Evolutionary conservation across 2,797 vertebrate species (phyloP), one percentile per base, ranked within the genome.

Genomic region (Netta rufina): DNA sequence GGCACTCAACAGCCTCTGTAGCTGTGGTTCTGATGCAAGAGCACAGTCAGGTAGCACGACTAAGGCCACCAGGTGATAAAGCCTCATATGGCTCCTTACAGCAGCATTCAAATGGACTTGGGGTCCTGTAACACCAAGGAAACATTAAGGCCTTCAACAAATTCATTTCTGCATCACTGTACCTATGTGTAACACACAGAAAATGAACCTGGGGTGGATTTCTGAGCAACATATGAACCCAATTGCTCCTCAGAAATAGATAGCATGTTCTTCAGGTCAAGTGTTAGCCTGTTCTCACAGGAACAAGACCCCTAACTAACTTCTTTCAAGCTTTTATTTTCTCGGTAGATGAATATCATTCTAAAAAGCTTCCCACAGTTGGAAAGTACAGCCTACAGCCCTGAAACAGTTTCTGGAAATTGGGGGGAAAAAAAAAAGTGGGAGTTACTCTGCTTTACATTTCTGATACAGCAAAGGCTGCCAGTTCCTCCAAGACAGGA

Each of bases 1-100:
- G 89, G 91, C 51, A 80, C 95, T 97, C 97, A 97, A 97, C 93
- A 95, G 97, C 96, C 96, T 96, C 97, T 95, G 95, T 97, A 97
- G 97, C 96, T 91, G 96, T 95, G 96, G 92, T 47, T 97, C 92
- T 93, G 33, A 13, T 93, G 90, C 70, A 81, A 92, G 95, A 96
- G 87, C 56, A n/a, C 32, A 25, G 95, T 88, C 96, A 96, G 96
- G 92, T 86, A 54, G 72, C 91, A n/a, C 25, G 2, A 69, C 70
- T 49, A 36, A 73, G 84, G 28, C 76, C 76, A 82, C 82, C 45
- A 58, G 33, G 27, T 76, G 76, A 92, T 70, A 66, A 80, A 82
- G 87, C 51, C 65, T 84, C 7, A 8, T 64, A 2, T 1, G 5
- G 62, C 45, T 75, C 67, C 64, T 66, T 30, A 72, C 77, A 77